These are phyloP conservation scores for Labeo rohita DNA, from an alignment of 2,113 vertebrate species.

Conservation along the genomic window DNA sequence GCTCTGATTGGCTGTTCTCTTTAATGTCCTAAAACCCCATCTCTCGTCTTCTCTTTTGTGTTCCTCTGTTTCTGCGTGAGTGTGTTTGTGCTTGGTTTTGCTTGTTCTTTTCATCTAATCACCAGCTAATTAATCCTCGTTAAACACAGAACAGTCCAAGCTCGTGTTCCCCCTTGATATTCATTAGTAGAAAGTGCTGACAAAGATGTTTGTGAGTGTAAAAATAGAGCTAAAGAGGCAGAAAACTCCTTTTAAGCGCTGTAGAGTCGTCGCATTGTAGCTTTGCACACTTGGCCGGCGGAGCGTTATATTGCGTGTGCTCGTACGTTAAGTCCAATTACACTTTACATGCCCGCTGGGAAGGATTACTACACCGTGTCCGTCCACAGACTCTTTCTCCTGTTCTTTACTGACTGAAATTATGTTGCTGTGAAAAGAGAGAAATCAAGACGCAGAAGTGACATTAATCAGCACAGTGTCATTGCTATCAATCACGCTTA, in stretches of 20 bases:
- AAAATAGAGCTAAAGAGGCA: background rate
- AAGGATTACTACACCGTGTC: slow-evolving; percentile 11
- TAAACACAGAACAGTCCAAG: background rate
- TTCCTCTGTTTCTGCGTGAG: background rate
- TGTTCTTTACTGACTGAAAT: background rate
- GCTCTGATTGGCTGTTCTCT: background rate
- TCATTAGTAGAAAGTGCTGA: slow-evolving; percentile 19
- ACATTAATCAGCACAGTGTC: background rate
- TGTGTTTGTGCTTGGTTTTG: background rate
- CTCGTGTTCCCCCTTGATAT: background rate
- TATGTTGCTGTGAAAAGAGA: background rate
- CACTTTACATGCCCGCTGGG: background rate
- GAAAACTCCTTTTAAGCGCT: background rate
- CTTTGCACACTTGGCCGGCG: background rate
- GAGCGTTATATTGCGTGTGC: background rate
- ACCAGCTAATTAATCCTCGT: background rate
- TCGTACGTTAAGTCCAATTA: background rate
- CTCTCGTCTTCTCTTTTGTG: background rate
- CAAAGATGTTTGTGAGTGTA: background rate
- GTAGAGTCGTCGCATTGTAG: background rate
- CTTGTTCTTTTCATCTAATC: slow-evolving; percentile 9
- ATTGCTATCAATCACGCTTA: background rate
- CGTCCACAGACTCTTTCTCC: slow-evolving; percentile 30
- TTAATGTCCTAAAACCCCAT: too few relatives aligned
- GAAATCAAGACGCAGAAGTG: background rate